These are phyloP conservation scores for Hydrozoanthus gracilis DNA, from an alignment of 92 coral and sea anemone genomes.

Conservation along the genomic window DNA sequence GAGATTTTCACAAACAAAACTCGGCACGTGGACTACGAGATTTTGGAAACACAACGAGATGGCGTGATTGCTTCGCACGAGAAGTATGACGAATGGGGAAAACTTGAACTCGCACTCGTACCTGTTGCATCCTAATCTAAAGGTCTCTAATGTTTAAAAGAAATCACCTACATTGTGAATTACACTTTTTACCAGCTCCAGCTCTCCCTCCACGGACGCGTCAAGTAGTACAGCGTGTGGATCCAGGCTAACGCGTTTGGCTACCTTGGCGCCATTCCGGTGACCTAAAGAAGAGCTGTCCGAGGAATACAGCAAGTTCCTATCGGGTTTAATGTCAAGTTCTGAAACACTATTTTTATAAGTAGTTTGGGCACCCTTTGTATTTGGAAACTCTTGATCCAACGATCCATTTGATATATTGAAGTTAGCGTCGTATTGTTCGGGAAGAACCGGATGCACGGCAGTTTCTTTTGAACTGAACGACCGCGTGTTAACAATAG, in stretches of 20 bases:
- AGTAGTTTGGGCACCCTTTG: not conserved
- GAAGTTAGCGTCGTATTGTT: not conserved
- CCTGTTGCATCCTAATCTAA: too few species aligned
- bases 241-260: conserved; percentile 76
- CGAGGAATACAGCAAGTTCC: not conserved
- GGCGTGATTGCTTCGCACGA: too few species aligned
- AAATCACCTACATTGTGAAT: conserved; percentile 76
- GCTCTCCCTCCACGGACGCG: conserved; percentile 96
- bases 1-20: too few species aligned
- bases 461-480: not conserved
- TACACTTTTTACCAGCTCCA: conserved; percentile 82
- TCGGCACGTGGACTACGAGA: too few species aligned
- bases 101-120: too few species aligned
- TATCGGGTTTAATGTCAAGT: not conserved
- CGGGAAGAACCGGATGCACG: not conserved
- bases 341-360: not conserved
- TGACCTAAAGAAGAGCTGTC: conserved; percentile 32
- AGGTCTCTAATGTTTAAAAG: not conserved
- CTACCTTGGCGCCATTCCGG: not conserved
- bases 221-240: conserved; percentile 97
- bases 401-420: not conserved
- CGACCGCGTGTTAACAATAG: not conserved
- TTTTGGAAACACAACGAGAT: too few species aligned
- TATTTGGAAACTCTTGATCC: not conserved
- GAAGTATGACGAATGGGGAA: too few species aligned